Evolutionary conservation across 2,797 vertebrate species (phyloP).

Genomic region (Acanthis flammea): DNA sequence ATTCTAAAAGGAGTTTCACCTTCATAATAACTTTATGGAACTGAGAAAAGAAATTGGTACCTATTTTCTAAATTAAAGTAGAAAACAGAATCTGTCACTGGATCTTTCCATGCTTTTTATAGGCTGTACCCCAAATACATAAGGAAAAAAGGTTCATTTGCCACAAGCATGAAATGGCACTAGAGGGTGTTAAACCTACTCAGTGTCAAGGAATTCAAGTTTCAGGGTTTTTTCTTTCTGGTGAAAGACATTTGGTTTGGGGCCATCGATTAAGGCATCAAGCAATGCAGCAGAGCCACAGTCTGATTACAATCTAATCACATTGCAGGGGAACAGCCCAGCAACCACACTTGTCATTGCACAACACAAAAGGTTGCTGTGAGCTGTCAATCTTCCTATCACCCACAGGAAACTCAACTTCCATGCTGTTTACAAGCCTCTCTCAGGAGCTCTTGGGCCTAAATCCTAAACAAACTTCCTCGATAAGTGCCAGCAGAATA

Average conservation of each 20-base stretch:
- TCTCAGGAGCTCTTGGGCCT: slow-evolving; percentile 62
- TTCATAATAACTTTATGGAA: not conserved
- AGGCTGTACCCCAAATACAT: not conserved
- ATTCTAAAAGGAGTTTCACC: not conserved
- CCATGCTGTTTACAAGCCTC: slow-evolving; percentile 59
- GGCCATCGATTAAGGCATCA: not conserved
- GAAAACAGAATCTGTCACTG: not conserved
- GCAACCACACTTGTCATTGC: slow-evolving; percentile 24
- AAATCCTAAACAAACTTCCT: slow-evolving; percentile 71
- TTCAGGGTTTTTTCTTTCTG: not conserved
- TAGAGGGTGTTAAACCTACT: not conserved
- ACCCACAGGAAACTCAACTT: slow-evolving; percentile 71
- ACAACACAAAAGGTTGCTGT: slow-evolving; percentile 44
- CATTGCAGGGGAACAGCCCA: slow-evolving; percentile 17
- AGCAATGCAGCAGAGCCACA: not conserved
- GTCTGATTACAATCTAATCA: slow-evolving; percentile 25
- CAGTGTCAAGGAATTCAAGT: not conserved
- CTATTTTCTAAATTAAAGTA: not conserved
- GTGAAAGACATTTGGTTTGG: not conserved
- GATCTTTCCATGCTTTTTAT: not conserved
- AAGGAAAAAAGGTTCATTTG: not conserved
- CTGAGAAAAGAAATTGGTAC: not conserved
- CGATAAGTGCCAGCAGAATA: slow-evolving; percentile 63
- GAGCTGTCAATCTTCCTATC: slow-evolving; percentile 66
- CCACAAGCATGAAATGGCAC: not conserved